These are phyloP conservation scores for Montipora foliosa DNA, from an alignment of 64 coral and sea anemone genomes.

Conservation along the genomic window DNA sequence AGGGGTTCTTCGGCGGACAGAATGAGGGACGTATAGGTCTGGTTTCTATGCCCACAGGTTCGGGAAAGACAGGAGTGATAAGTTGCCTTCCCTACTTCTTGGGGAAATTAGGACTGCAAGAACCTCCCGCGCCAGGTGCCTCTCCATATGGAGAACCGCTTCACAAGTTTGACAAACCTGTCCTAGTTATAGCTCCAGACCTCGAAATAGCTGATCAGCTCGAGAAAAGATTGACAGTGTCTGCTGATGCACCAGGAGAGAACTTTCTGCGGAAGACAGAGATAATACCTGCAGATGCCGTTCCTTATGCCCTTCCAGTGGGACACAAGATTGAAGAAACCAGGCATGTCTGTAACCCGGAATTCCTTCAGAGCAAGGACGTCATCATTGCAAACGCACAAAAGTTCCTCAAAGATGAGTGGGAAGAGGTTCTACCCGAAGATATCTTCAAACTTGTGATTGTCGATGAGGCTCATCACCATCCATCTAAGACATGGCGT, in stretches of 20 bases:
- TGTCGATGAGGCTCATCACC: constrained; percentile 62
- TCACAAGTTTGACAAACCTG: constrained; percentile 30
- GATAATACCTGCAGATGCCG: background rate
- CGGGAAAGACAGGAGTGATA: constrained; percentile 59
- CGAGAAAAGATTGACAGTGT: background rate
- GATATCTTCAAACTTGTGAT: constrained; percentile 59
- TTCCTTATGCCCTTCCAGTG: background rate
- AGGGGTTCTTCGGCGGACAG: no score
- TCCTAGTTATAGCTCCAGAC: background rate
- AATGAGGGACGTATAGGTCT: background rate
- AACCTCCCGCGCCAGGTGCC: no score
- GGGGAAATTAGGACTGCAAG: background rate
- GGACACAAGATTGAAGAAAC: background rate
- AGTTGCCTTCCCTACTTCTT: constrained; percentile 60
- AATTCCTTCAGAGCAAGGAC: background rate
- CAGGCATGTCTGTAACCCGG: background rate
- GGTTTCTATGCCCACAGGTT: constrained; percentile 61
- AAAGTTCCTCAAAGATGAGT: background rate
- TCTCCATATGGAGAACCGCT: no score
- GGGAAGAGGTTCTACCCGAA: background rate
- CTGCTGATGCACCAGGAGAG: background rate
- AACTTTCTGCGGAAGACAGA: constrained; percentile 11
- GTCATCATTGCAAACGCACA: constrained; percentile 53
- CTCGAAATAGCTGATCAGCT: constrained; percentile 37
- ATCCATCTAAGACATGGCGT: constrained; percentile 31